Evolutionary conservation across 2,113 vertebrate genomes (phyloP).

Genomic region (Eidolon helvum): DNA sequence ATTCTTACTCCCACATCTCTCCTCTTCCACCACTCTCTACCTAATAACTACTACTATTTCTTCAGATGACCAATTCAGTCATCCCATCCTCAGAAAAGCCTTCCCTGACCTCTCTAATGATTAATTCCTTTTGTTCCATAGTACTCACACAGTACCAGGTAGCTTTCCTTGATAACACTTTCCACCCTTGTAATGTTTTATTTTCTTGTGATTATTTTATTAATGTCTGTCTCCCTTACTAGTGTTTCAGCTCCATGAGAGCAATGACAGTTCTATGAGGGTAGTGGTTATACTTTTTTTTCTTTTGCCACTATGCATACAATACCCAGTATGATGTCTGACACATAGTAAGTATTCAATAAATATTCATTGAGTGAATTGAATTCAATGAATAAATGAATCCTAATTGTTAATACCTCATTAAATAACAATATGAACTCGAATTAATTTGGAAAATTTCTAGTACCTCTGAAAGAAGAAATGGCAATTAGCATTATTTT

Average conservation of each 20-base stretch:
- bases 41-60: neutral
- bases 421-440: neutral
- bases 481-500: neutral
- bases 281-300: neutral
- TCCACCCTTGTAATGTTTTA: neutral
- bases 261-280: neutral
- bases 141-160: neutral
- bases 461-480: neutral
- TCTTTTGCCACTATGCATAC: neutral
- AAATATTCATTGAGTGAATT: conserved; percentile 3
- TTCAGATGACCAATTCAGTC: neutral
- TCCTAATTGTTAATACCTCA: neutral
- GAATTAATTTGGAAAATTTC: conserved; percentile 29
- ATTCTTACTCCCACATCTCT: neutral
- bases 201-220: conserved; percentile 10
- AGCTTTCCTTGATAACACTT: neutral
- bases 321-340: neutral
- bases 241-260: neutral
- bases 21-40: neutral
- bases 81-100: neutral
- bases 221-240: neutral
- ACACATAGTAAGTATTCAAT: neutral
- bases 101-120: neutral
- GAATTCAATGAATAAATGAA: neutral
- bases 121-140: neutral